Conservation (phyloP, 1,140 invertebrate species). For the Drosophila baimaii region DNA sequence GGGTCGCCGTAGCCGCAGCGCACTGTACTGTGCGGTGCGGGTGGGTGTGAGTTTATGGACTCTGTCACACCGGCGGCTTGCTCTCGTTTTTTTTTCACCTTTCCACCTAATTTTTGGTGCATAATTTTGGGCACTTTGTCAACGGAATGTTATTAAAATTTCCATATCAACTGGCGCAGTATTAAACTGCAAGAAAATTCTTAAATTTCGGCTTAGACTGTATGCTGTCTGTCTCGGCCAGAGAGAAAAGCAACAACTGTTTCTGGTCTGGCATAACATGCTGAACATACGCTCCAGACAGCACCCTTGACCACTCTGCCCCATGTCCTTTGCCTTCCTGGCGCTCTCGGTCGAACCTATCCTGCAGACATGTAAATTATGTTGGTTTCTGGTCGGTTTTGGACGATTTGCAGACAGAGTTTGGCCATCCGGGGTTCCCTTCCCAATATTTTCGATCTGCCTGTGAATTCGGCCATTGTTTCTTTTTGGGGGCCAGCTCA, state of each 20-base stretch:
- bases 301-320: not conserved
- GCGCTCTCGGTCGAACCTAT: slow-evolving; percentile 57
- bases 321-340: not conserved
- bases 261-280: slow-evolving; percentile 67
- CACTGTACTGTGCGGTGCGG: slow-evolving; percentile 9
- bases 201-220: not conserved
- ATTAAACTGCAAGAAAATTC: not conserved
- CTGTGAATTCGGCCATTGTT: not conserved
- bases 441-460: not conserved
- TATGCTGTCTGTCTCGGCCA: slow-evolving; percentile 5
- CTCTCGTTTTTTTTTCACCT: slow-evolving; percentile 8
- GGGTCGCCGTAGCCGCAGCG: slow-evolving; percentile 16
- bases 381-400: slow-evolving; percentile 72
- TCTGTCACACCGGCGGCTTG: slow-evolving; percentile 19
- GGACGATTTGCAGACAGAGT: slow-evolving; percentile 48
- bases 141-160: slow-evolving; percentile 22
- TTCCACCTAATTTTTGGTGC: slow-evolving; percentile 21
- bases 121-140: slow-evolving; percentile 30
- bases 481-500: slow-evolving; percentile 4
- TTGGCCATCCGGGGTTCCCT: not conserved
- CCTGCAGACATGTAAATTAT: slow-evolving; percentile 78
- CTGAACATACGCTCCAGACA: slow-evolving; percentile 57
- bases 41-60: not conserved
- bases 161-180: slow-evolving; percentile 13
- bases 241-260: slow-evolving; percentile 53